Conservation (phyloP, 2,888 invertebrate genomes). For the Temnothorax ravouxi region DNA sequence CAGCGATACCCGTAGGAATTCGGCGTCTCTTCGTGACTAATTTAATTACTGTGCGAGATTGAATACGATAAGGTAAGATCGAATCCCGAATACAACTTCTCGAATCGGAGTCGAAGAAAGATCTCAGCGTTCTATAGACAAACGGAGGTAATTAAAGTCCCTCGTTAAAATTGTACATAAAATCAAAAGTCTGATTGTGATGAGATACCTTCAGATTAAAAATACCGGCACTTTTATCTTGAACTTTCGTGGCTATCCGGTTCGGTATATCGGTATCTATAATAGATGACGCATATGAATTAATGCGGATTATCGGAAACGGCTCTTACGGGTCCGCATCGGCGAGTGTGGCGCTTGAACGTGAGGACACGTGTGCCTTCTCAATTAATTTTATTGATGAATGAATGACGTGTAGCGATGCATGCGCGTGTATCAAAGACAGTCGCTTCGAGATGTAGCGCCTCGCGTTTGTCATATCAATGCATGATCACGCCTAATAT, state of each 20-base stretch:
- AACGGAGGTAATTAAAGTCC: neutral
- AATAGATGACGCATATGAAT: neutral
- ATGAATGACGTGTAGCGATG: neutral
- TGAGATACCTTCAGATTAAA: neutral
- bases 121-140: neutral
- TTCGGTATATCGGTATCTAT: neutral
- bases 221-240: neutral
- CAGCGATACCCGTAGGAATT: neutral
- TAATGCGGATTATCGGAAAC: neutral
- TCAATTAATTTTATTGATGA: constrained; percentile 7
- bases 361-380: neutral
- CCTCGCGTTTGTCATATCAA: neutral
- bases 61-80: neutral
- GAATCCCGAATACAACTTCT: neutral
- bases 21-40: neutral
- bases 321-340: neutral
- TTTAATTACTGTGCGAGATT: constrained; percentile 1
- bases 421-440: constrained; percentile 11
- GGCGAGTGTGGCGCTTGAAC: neutral
- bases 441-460: constrained; percentile 15
- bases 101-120: neutral
- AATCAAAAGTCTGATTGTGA: neutral
- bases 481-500: neutral
- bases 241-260: neutral
- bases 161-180: neutral